Conservation (phyloP, 1,140 invertebrate species). For the Drosophila asahinai region DNA sequence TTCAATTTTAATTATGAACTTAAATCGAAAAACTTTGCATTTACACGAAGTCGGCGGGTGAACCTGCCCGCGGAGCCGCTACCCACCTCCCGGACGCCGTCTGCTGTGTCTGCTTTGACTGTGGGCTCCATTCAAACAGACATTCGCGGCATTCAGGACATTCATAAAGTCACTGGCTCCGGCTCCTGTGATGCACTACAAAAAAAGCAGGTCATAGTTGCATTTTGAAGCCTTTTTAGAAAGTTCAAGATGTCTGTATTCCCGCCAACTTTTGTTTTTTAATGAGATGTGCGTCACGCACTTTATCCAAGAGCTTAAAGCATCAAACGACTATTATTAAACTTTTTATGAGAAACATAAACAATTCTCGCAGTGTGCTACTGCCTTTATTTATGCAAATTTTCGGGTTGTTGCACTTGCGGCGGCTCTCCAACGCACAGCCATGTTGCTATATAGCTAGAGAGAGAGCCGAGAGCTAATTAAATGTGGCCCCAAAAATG, state of each 20-base stretch:
- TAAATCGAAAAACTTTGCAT: slow-evolving; percentile 82
- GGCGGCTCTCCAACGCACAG: slow-evolving; percentile 49
- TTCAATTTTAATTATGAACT: slow-evolving; percentile 82
- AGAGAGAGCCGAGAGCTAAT: slow-evolving; percentile 55
- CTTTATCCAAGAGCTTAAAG: no score
- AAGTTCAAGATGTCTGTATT: background rate
- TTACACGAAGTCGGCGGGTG: slow-evolving; percentile 41
- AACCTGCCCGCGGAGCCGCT: slow-evolving; percentile 12
- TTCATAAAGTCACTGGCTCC: slow-evolving; percentile 44
- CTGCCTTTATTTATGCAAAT: slow-evolving; percentile 68
- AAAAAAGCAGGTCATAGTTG: background rate
- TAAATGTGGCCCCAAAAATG: slow-evolving; percentile 66
- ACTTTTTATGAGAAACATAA: background rate
- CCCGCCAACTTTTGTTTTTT: background rate
- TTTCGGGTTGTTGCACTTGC: slow-evolving; percentile 77
- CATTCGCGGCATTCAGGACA: slow-evolving; percentile 63
- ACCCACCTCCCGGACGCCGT: slow-evolving; percentile 15
- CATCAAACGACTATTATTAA: no score
- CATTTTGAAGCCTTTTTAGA: background rate
- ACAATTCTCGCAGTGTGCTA: slow-evolving; percentile 9
- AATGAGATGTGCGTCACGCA: no score
- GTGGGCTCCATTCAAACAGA: slow-evolving; percentile 65
- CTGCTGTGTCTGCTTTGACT: slow-evolving; percentile 57
- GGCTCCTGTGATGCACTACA: slow-evolving; percentile 14
- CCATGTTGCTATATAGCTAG: slow-evolving; percentile 4